These are phyloP conservation scores for Itoplectis maculator DNA, from an alignment of 2,888 invertebrate genomes.

Conservation along the genomic window DNA sequence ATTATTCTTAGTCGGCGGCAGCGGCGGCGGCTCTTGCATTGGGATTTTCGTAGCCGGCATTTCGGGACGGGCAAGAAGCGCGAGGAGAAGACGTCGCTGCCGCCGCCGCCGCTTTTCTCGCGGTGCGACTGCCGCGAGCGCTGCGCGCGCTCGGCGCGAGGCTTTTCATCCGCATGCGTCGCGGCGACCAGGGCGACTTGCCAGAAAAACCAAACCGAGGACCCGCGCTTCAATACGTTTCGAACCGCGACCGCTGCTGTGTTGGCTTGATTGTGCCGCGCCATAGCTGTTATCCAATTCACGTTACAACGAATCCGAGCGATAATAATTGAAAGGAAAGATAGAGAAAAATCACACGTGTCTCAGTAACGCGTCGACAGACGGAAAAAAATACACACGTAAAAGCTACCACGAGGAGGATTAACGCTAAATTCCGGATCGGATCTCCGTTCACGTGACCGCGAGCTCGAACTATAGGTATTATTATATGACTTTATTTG, in stretches of 20 bases:
- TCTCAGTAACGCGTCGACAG: no score
- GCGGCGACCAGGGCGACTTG: constrained; percentile 78
- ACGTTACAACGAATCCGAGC: constrained; percentile 28
- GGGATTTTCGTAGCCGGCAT: constrained; percentile 70
- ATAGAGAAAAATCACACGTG: not conserved
- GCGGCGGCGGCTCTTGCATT: constrained; percentile 64
- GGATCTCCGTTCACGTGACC: constrained; percentile 38
- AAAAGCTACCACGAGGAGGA: constrained; percentile 5
- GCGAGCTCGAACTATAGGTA: constrained; percentile 64
- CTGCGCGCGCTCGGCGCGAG: constrained; percentile 46
- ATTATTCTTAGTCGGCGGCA: constrained; percentile 81
- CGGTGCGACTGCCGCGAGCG: constrained; percentile 28
- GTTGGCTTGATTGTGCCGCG: constrained; percentile 86
- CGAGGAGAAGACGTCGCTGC: constrained; percentile 30
- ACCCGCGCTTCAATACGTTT: constrained; percentile 82
- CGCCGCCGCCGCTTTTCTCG: constrained; percentile 52
- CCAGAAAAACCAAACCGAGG: constrained; percentile 73
- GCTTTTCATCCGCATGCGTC: constrained; percentile 80
- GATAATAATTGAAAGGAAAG: not conserved
- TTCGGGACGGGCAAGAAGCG: constrained; percentile 64
- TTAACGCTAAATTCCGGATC: constrained; percentile 37
- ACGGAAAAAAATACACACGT: not conserved
- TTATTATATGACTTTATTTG: constrained; percentile 44
- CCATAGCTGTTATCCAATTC: constrained; percentile 77
- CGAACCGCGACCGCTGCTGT: constrained; percentile 85